These are phyloP conservation scores for Turritopsis dohrnii DNA, from an alignment of 30 jellyfish, hydroid and myxozoan genomes.

Conservation along the genomic window DNA sequence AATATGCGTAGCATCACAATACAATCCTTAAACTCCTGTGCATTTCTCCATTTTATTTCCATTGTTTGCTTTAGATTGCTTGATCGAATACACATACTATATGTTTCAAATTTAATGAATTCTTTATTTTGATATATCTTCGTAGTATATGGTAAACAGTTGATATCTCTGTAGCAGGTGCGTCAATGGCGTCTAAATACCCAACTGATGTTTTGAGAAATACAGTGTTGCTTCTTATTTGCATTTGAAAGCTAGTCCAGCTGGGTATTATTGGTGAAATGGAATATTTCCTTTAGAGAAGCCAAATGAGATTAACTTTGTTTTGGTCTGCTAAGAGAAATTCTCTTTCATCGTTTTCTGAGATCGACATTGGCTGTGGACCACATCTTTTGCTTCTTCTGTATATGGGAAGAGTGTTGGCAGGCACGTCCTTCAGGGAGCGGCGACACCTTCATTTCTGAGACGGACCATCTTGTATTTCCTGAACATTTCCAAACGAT, in stretches of 20 bases:
- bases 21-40: slow-evolving; percentile 29
- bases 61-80: slow-evolving; percentile 44
- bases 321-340: too few relatives aligned
- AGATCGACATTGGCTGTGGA: too few relatives aligned
- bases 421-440: too few relatives aligned
- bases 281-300: too few relatives aligned
- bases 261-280: slow-evolving; percentile 10
- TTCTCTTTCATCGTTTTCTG: too few relatives aligned
- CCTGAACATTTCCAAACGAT: too few relatives aligned
- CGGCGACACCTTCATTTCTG: too few relatives aligned
- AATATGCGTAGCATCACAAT: slow-evolving; percentile 43
- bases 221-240: background rate
- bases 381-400: too few relatives aligned
- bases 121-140: slow-evolving; percentile 28
- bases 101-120: slow-evolving; percentile 24
- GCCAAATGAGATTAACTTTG: too few relatives aligned
- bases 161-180: background rate
- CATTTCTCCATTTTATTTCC: slow-evolving; percentile 44
- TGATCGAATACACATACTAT: slow-evolving; percentile 64
- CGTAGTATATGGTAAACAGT: background rate
- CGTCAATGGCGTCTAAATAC: slow-evolving; percentile 1
- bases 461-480: too few relatives aligned
- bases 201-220: background rate
- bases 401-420: too few relatives aligned
- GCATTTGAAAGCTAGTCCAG: background rate